Evolutionary conservation across 2,888 invertebrate species (phyloP).

Genomic region (Fragum whitleyi): DNA sequence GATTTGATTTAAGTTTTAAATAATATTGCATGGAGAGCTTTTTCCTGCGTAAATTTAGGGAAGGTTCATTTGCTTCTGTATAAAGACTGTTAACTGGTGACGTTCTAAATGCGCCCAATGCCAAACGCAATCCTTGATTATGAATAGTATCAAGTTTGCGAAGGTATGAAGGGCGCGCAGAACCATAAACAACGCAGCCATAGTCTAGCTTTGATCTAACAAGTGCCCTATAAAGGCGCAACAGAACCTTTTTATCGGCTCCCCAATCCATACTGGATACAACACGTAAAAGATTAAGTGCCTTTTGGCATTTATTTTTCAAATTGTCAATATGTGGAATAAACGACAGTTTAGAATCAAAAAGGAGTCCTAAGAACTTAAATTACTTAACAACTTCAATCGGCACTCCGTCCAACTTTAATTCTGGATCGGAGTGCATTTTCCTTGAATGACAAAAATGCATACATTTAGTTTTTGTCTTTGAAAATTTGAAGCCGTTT

Average conservation of each 20-base stretch:
- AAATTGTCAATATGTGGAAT: conserved; percentile 47
- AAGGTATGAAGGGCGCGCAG: conserved; percentile 51
- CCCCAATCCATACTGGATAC: conserved; percentile 45
- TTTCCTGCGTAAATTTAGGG: conserved; percentile 17
- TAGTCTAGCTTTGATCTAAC: conserved; percentile 57
- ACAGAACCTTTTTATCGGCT: conserved; percentile 37
- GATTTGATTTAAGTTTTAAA: conserved; percentile 25
- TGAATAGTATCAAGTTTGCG: conserved; percentile 52
- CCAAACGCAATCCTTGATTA: conserved; percentile 51
- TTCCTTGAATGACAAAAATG: conserved; percentile 44
- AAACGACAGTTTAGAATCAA: conserved; percentile 55
- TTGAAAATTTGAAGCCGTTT: conserved; percentile 56
- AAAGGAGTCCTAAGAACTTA: conserved; percentile 54
- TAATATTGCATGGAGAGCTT: conserved; percentile 33
- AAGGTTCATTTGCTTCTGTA: conserved; percentile 41
- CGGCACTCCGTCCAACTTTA: conserved; percentile 19
- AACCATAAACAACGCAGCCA: conserved; percentile 49
- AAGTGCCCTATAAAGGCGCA: conserved; percentile 34
- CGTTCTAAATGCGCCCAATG: conserved; percentile 46
- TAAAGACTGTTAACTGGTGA: conserved; percentile 49
- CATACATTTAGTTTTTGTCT: conserved; percentile 48
- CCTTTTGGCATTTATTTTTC: conserved; percentile 42
- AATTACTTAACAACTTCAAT: conserved; percentile 38
- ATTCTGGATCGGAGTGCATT: conserved; percentile 38
- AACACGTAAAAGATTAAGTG: conserved; percentile 53